Evolutionary conservation across 2,888 invertebrate species (phyloP), one percentile per base, ranked within the genome.

Genomic region (Nomada ferruginata): DNA sequence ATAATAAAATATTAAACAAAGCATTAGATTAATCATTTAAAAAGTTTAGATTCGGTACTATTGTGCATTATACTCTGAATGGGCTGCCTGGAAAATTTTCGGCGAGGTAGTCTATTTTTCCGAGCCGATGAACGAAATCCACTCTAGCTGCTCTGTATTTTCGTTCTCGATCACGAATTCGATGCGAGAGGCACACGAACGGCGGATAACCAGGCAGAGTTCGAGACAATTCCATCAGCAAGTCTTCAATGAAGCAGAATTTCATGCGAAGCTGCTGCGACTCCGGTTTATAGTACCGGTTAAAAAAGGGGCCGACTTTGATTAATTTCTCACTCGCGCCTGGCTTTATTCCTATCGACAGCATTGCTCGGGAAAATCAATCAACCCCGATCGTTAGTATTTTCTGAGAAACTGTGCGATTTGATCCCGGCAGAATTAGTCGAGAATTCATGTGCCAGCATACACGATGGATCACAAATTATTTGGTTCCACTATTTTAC

Each of bases 311-410:
- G 2, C 20, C 9, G 26, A 26, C 63, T 42, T 36, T 63, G 63
- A 78, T 69, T 69, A 76, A 76, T 76, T 76, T 57, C 47, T 63
- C n/a, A 13, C 50, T 36, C 36, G 9, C 26, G 44, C 7, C 60
- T 50, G 10, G n/a, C 11, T 69, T n/a, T 29, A 60, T 59, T 79
- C 29, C n/a, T 23, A 52, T 7, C 29, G n/a, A 18, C 18, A 26
- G 61, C 15, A 5, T 15, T 26, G 36, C 57, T 20, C 0, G 4
- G 7, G 23, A 52, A 59, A 52, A 69, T 69, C 52, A 57, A 69
- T 79, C 57, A 44, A 4, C 0, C 1, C 5, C 11, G 5, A 50
- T 26, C 47, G 15, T 23, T n/a, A 29, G 2, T 2, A 36, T 61
- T 23, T 23, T n/a, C 9, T 2, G 23, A n/a, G 52, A 61, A 66